phyloP scores from a whole-genome alignment of 2,113 vertebrate genomes.

The Jacana jacana region DNA sequence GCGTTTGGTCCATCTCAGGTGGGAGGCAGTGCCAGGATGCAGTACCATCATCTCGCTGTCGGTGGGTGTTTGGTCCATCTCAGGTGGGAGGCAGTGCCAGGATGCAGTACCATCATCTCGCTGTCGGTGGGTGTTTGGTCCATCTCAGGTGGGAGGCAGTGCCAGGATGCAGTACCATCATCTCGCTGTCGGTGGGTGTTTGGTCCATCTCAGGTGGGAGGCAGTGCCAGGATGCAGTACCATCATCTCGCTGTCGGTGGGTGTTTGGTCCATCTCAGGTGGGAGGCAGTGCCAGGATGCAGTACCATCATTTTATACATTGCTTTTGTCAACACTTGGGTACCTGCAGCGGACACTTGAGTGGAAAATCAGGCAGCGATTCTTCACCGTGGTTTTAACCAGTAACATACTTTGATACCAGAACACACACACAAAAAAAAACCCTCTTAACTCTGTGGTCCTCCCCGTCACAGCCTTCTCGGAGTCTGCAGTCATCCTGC shows the following conservation, averaged over 20 bases:
- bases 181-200: neutral
- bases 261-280: neutral
- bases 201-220: no score
- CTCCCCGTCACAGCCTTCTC: neutral
- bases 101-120: no score
- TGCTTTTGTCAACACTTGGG: neutral
- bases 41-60: no score
- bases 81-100: no score
- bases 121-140: neutral
- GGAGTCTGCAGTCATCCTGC: neutral
- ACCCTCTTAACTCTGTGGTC: neutral
- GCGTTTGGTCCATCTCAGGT: no score
- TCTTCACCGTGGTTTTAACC: conserved; percentile 31
- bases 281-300: neutral
- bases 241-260: neutral
- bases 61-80: no score
- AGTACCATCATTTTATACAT: conserved; percentile 28
- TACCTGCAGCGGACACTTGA: neutral
- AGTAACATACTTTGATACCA: conserved; percentile 37
- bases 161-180: no score
- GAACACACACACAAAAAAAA: conserved; percentile 1
- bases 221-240: no score
- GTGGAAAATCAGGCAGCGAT: neutral
- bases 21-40: no score
- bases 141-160: no score